Percentiles rank a stretch among this genome's conserved stretches.
Conservation (phyloP, 2,113 vertebrate species). For the Forbesichthys papilliferus region DNA sequence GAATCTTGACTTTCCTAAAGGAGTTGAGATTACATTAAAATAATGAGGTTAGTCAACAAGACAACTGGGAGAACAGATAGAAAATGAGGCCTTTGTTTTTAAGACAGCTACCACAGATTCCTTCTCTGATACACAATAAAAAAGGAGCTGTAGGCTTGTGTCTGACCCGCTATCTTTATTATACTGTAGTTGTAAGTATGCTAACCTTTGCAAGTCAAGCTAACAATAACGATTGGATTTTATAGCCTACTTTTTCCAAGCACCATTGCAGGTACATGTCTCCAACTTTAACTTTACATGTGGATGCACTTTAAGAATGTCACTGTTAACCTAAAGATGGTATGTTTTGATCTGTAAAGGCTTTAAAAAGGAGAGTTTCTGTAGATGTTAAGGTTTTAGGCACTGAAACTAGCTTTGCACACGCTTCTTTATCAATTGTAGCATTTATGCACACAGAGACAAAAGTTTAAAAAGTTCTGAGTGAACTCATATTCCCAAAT, state of each 20-base stretch:
- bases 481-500: slow-evolving; percentile 35
- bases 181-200: slow-evolving; percentile 29
- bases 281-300: slow-evolving; percentile 8
- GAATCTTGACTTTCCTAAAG: neutral
- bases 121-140: neutral
- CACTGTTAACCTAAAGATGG: neutral
- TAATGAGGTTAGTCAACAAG: slow-evolving; percentile 10
- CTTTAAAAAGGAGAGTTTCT: slow-evolving; percentile 21
- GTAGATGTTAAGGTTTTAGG: slow-evolving; percentile 44
- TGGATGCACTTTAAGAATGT: neutral
- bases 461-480: slow-evolving; percentile 50
- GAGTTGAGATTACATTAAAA: slow-evolving; percentile 10
- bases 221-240: slow-evolving; percentile 27
- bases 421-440: slow-evolving; percentile 59
- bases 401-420: slow-evolving; percentile 62
- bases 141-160: slow-evolving; percentile 30
- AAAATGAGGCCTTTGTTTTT: slow-evolving; percentile 39
- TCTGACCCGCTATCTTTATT: slow-evolving; percentile 20
- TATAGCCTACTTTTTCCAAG: slow-evolving; percentile 1
- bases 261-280: slow-evolving; percentile 23
- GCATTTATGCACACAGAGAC: slow-evolving; percentile 60
- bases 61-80: slow-evolving; percentile 2
- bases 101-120: slow-evolving; percentile 28
- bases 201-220: slow-evolving; percentile 41
- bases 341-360: slow-evolving; percentile 23